Percentiles rank a stretch among this genome's conserved stretches.
These are phyloP conservation scores for Charaxes varanes DNA, from an alignment of 1,140 invertebrate species.

Conservation along the genomic window DNA sequence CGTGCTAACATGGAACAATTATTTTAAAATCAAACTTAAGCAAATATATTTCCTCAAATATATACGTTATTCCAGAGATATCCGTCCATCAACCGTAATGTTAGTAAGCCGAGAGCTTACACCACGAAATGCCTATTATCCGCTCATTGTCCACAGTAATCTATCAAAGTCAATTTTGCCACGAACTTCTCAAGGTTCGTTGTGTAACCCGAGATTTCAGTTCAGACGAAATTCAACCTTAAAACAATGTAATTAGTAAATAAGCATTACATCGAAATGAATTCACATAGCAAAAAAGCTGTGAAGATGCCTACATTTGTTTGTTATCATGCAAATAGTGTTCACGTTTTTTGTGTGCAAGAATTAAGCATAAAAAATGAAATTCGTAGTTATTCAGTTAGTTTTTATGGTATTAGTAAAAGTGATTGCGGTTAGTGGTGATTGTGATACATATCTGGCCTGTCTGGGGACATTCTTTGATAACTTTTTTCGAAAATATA, in stretches of 20 bases:
- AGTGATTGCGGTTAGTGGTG: conserved; percentile 21
- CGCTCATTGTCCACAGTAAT: conserved; percentile 29
- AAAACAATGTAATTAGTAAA: conserved; percentile 5
- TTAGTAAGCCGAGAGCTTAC: conserved; percentile 25
- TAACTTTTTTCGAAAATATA: conserved; percentile 22
- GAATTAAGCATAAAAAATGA: conserved; percentile 21
- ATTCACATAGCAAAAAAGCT: conserved; percentile 14
- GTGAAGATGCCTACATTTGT: conserved; percentile 27
- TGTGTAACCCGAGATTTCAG: conserved; percentile 14
- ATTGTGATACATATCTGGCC: conserved; percentile 27
- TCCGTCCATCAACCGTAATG: conserved; percentile 7
- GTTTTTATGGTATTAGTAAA: conserved; percentile 15
- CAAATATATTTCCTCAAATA: background rate
- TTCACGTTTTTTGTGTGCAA: conserved; percentile 27
- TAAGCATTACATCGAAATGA: conserved; percentile 1
- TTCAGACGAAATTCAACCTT: conserved; percentile 17
- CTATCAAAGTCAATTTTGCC: conserved; percentile 35
- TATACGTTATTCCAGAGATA: background rate
- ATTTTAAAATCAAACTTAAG: background rate
- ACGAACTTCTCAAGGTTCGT: conserved; percentile 35
- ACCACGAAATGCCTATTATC: conserved; percentile 28
- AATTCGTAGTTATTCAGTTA: conserved; percentile 13
- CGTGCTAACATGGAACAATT: background rate
- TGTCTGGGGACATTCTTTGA: conserved; percentile 26
- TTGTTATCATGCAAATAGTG: conserved; percentile 22